Conservation (phyloP, 2,888 invertebrate genomes). For the Tuta absoluta region DNA sequence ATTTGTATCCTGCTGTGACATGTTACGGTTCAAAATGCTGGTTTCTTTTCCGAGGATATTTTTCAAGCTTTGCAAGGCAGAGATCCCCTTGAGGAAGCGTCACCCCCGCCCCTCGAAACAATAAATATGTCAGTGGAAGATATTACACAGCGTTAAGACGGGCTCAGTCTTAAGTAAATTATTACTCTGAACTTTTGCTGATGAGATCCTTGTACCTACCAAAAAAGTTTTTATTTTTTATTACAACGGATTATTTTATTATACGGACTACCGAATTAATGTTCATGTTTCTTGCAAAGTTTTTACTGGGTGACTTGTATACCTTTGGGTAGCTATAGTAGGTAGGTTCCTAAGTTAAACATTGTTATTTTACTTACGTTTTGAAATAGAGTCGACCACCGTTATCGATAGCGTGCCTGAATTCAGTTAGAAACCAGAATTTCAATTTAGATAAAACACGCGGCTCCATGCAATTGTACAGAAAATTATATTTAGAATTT, state of each 20-base stretch:
- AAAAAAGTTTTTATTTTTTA: conserved; percentile 77
- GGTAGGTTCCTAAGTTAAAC: not conserved
- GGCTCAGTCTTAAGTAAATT: conserved; percentile 71
- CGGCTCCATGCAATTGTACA: conserved; percentile 29
- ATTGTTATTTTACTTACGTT: not conserved
- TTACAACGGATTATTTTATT: conserved; percentile 64
- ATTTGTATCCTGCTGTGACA: not conserved
- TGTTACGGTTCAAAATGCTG: not conserved
- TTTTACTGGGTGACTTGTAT: conserved; percentile 37
- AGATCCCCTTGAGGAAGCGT: conserved; percentile 51
- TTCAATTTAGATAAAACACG: conserved; percentile 49
- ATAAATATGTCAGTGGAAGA: conserved; percentile 79
- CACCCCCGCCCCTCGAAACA: conserved; percentile 68
- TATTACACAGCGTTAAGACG: conserved; percentile 72
- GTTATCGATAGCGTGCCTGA: conserved; percentile 45
- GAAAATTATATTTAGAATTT: conserved; percentile 26
- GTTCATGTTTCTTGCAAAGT: conserved; percentile 27
- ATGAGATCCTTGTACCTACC: conserved; percentile 64
- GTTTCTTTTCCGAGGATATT: conserved; percentile 7
- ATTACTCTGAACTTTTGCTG: conserved; percentile 73
- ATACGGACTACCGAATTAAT: conserved; percentile 38
- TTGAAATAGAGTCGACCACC: conserved; percentile 29
- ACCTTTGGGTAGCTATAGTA: not conserved
- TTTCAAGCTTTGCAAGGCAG: conserved; percentile 34
- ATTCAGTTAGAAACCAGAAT: conserved; percentile 46